Base-by-base conservation (phyloP, 1,140 invertebrate genomes). In the Globodera ellingtonae region DNA sequence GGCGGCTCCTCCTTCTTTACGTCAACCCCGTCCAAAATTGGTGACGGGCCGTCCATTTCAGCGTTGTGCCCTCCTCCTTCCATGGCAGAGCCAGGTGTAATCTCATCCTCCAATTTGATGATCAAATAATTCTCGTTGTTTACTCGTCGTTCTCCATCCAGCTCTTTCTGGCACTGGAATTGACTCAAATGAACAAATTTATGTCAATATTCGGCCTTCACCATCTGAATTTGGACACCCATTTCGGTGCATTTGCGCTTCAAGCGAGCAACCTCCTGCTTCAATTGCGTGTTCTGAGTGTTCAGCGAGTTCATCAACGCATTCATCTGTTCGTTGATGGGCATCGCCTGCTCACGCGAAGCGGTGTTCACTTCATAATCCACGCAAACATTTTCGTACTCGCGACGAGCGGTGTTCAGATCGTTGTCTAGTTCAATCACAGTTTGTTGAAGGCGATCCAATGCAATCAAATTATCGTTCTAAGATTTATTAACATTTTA, bases 321-420 rank as follows among this genome's bases (percentile, higher is more conserved):
- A 47, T 24, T 56, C 13, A 72, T 81, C 46, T 82, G 81, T 83
- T 82, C 81, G 66, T 75, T 59, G 21, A 82, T 82, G 13, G 81
- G 81, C 72, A 62, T 69, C 13, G 81, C 81, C 76, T 82, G 81
- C 65, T 82, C 81, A 24, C 72, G 81, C 3, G 81, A 73, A 13
- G 79, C 79, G 21, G 56, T 83, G 65, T 78, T 85, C 62, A 83
- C 47, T 65, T 84, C 83, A 75, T 83, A 84, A 47, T 84, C 83
- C 48, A 84, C 70, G 48, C 83, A 86, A 35, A 84, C 47, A 74
- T 69, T 71, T 59, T 86, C 80, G 85, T 79, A 84, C 67, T 84
- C 83, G 74, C 82, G 81, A n/a, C 77, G 65, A 6, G 85, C 84
- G 7, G 52, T 44, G 46, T 86, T 78, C 50, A 84, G 56, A 21